Percentiles rank a stretch among this genome's conserved stretches.
These are phyloP conservation scores for Mionectes macconnelli DNA, from an alignment of 2,113 vertebrate genomes.

Conservation along the genomic window DNA sequence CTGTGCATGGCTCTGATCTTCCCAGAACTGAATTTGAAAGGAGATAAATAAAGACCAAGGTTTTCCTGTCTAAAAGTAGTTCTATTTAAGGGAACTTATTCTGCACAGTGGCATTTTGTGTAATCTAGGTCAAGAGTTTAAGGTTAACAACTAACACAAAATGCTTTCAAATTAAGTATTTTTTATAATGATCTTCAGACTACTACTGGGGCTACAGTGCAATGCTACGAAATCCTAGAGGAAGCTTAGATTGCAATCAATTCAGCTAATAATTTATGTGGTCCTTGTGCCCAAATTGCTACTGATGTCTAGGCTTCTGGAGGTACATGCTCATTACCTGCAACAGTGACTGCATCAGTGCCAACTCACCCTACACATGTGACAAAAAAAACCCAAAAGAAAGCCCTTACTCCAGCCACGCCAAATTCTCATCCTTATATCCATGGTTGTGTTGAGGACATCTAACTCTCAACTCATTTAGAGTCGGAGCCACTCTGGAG, in stretches of 20 bases:
- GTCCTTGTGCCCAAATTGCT: neutral
- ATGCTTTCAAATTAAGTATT: neutral
- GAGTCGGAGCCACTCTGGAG: neutral
- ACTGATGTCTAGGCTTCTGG: neutral
- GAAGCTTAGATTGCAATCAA: neutral
- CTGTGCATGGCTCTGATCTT: neutral
- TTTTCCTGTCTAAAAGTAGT: neutral
- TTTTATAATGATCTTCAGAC: neutral
- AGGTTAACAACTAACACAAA: constrained; percentile 2
- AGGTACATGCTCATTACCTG: neutral
- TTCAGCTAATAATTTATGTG: neutral
- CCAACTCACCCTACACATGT: neutral
- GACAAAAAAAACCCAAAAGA: neutral
- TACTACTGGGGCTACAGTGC: neutral
- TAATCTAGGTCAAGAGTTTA: neutral
- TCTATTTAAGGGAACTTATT: neutral
- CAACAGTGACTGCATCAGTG: neutral
- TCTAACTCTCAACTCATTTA: neutral
- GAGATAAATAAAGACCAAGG: neutral
- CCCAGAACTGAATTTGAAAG: neutral
- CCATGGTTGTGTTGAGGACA: neutral
- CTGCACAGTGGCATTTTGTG: neutral
- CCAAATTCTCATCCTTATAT: neutral
- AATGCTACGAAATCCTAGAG: neutral
- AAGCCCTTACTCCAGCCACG: neutral